Evolutionary conservation across 1,140 invertebrate species (phyloP), one percentile per base, ranked within the genome.

Genomic region (Habropoda laboriosa): DNA sequence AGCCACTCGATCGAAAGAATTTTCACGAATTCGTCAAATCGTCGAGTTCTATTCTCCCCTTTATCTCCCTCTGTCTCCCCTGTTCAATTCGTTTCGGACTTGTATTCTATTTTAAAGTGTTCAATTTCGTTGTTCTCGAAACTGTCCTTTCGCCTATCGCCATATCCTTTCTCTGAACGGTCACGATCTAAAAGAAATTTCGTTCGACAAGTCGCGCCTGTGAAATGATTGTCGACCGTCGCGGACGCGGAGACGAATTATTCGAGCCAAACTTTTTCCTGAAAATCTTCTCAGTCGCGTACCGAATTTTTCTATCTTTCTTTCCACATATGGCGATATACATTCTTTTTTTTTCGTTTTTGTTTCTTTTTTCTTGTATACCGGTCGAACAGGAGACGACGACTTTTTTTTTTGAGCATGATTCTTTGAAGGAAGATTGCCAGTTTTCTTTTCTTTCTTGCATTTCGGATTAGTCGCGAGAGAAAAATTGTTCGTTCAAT

Each of bases 221-320:
- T 40, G 53, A 74, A 70, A 80, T 75, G 82, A 84, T 84, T 75
- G 82, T 84, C 82, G 76, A 45, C 57, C 40, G 74, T 79, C 49
- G 73, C 57, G 55, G 66, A 49, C 57, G 63, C 40, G 32, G 42
- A 32, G 42, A 53, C 2, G 38, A 35, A 32, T n/a, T n/a, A 18
- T 64, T 67, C n/a, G 42, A 30, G 55, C 45, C 0, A 45, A 68
- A 78, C 45, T 66, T 71, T 51, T 8, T n/a, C n/a, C n/a, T 60
- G 18, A 45, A 27, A 60, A 58, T 70, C 32, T 7, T 35, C 61
- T 60, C 51, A 49, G 21, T 67, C n/a, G 21, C 13, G 57, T 38
- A 27, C 30, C n/a, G n/a, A n/a, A n/a, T n/a, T n/a, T n/a, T n/a
- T n/a, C n/a, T n/a, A n/a, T n/a, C n/a, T n/a, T 45, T 40, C 12